These are phyloP conservation scores for Sycophila sp. DNA, from an alignment of 1,140 invertebrate species.

Conservation along the genomic window DNA sequence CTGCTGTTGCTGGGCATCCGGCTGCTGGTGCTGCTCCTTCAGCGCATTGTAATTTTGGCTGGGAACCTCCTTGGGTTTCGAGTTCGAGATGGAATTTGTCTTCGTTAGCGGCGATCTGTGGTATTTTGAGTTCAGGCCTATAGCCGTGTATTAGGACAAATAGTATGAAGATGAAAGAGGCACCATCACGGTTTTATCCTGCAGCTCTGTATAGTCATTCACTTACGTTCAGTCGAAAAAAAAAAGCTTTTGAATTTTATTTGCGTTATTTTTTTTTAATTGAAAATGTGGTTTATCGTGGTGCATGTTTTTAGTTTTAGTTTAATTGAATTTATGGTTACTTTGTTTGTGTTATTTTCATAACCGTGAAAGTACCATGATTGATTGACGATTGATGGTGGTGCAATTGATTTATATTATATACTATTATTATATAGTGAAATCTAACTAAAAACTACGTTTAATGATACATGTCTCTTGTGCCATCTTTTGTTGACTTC, in stretches of 20 bases:
- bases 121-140: slow-evolving; percentile 66
- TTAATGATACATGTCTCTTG: neutral
- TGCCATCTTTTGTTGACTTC: slow-evolving; percentile 15
- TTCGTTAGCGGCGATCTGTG: slow-evolving; percentile 62
- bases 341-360: no score
- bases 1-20: slow-evolving; percentile 29
- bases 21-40: slow-evolving; percentile 41
- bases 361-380: slow-evolving; percentile 61
- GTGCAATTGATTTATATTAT: slow-evolving; percentile 39
- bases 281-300: neutral
- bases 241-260: no score
- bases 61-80: slow-evolving; percentile 51
- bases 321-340: neutral
- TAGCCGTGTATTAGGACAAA: slow-evolving; percentile 66
- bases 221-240: no score
- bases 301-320: neutral
- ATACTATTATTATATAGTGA: neutral
- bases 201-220: no score
- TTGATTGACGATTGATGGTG: slow-evolving; percentile 50
- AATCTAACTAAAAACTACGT: neutral
- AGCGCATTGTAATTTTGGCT: slow-evolving; percentile 44
- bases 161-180: slow-evolving; percentile 62
- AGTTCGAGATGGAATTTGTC: slow-evolving; percentile 55
- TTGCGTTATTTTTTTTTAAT: neutral
- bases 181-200: slow-evolving; percentile 59